These are phyloP conservation scores for Druceiella hillmani DNA, from an alignment of 2,888 invertebrate species.

Conservation along the genomic window DNA sequence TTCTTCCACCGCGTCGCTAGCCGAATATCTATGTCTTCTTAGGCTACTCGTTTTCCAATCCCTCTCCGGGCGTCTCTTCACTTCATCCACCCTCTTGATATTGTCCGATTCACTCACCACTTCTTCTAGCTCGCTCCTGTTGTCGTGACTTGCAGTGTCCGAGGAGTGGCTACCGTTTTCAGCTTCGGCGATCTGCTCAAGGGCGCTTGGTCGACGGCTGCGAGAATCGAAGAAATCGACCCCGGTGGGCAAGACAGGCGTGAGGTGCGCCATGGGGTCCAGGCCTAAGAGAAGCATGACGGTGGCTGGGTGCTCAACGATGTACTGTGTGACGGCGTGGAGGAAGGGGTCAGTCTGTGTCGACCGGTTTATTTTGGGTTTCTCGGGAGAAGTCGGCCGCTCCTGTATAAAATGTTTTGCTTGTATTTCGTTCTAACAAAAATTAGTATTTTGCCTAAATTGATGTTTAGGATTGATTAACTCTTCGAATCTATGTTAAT, in stretches of 20 bases:
- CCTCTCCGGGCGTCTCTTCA: constrained; percentile 36
- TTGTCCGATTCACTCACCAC: constrained; percentile 36
- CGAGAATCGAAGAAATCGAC: constrained; percentile 46
- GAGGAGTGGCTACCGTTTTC: constrained; percentile 44
- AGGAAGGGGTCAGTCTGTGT: constrained; percentile 62
- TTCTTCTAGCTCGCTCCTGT: too few relatives aligned
- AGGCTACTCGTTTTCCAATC: constrained; percentile 33
- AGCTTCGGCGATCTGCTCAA: constrained; percentile 46
- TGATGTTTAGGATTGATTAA: too few relatives aligned
- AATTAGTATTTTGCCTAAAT: too few relatives aligned
- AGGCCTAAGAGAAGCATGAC: constrained; percentile 69
- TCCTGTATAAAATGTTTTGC: too few relatives aligned
- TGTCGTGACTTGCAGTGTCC: constrained; percentile 39
- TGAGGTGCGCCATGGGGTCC: constrained; percentile 52
- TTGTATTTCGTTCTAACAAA: too few relatives aligned
- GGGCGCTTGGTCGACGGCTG: constrained; percentile 37
- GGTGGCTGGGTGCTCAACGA: constrained; percentile 66
- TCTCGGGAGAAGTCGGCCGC: constrained; percentile 39
- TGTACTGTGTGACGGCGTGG: constrained; percentile 57
- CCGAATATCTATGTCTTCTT: constrained; percentile 58
- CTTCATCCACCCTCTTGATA: constrained; percentile 36
- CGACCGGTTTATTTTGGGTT: constrained; percentile 37
- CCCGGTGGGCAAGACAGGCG: constrained; percentile 39
- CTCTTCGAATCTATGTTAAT: too few relatives aligned
- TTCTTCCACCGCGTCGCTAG: constrained; percentile 61